Evolutionary conservation across 92 coral and sea anemone species (phyloP), one percentile per base, ranked within the genome.

Genomic region (Nematostella vectensis): DNA sequence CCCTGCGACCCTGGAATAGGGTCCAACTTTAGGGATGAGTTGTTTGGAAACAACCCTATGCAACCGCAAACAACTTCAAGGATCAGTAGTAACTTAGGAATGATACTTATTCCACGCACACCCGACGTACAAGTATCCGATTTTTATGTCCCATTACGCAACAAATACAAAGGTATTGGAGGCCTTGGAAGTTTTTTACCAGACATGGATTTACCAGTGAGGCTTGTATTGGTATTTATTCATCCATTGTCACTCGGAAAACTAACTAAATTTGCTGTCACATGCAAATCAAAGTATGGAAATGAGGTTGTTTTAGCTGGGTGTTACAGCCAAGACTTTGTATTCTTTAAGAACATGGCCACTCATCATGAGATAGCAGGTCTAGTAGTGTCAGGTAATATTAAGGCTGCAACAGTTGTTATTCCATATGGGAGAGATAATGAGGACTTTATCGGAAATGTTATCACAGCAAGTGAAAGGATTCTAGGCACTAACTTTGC

Each of bases 211-310:
- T 58, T 67, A 11, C 81, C 86, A 10, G 94, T 80, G 1, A 75
- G 67, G 31, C 31, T 85, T 28, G 94, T 85, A 3, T 48, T 85
- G 22, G 88, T 76, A 23, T 56, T 85, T 29, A 88, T 77, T 1
- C 94, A 85, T 58, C 94, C 94, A 2, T 48, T 85, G 11, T 80
- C 94, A 0, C 77, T 85, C 28, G 94, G 94, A n/a, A 85, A 75
- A 48, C 77, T 85, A 20, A 65, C 94, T 1, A 60, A 69, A 54
- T 83, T 85, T 62, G 78, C 88, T 64, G 70, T 70, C 25, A 72
- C 78, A 47, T 57, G 67, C 3, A 85, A 67, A 58, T 71, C 69
- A 13, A 76, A 85, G 55, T 85, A 85, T 50, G 94, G 88, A 31
- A 82, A 75, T 23, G 67, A 66, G 29, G 94, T 73, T 29, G 71